Evolutionary conservation across 1,140 invertebrate species (phyloP), one percentile per base, ranked within the genome.

Genomic region (Cydia fagiglandana): DNA sequence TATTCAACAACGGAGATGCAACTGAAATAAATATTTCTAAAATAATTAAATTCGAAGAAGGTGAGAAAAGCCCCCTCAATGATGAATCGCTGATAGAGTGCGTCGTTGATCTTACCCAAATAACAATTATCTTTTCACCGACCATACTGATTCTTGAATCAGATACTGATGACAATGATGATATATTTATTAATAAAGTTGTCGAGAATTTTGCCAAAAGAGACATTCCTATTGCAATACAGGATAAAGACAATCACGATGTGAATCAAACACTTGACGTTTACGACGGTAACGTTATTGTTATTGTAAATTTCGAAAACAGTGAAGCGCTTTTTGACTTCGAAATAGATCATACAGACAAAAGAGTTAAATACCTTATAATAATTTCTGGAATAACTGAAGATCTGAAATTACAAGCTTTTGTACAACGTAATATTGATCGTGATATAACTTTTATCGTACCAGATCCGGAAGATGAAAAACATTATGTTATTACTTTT

Each of bases 391-490:
- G 81, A 75, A 5, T 28, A 17, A 30, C 56, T 28, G 17, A 78
- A 7, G 15, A 75, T 64, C 75, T 7, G n/a, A 75, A 15, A 28
- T 17, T 84, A 41, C 15, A 77, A 38, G 38, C 74, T 2, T 78
- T 80, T 68, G 70, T 76, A 64, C 68, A 66, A 24, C 28, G 74
- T 3, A n/a, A 83, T 38, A 68, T 73, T 28, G 64, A 78, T 64
- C 80, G 80, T 75, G 79, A 86, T 47, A 56, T 85, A 0, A 84
- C 80, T 6, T 84, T 85, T 76, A 76, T 81, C 7, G 24, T 80
- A 41, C 77, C 68, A 34, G 75, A 80, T 80, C 17, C 20, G n/a
- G 9, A 24, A 64, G 45, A 64, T 50, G 68, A 73, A 15, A 41
- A 30, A 12, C 77, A 80, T 76, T 76, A 79, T 12, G 77, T 76